A percentile compares a stretch with the other conserved stretches of the same genome.
These are phyloP conservation scores for Luffia ferchaultella DNA, from an alignment of 2,888 invertebrate genomes.

Conservation along the genomic window DNA sequence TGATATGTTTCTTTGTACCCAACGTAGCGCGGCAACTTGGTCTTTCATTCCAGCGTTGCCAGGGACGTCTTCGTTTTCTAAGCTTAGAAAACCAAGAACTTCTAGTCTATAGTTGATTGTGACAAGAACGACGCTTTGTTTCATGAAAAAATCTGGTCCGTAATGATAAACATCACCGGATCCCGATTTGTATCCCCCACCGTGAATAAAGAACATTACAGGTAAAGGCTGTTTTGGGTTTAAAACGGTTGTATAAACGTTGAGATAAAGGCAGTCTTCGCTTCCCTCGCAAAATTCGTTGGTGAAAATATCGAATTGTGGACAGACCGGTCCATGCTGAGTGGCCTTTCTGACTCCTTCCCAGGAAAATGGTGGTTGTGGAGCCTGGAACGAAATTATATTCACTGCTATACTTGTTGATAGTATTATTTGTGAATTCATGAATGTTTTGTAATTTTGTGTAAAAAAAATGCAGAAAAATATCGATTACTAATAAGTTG, in stretches of 20 bases:
- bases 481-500: too few species aligned
- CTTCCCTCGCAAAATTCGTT: conserved; percentile 11
- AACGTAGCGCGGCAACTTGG: conserved; percentile 29
- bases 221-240: conserved; percentile 20
- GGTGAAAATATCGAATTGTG: conserved; percentile 14
- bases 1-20: conserved; percentile 23
- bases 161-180: conserved; percentile 49
- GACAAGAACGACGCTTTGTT: conserved; percentile 57
- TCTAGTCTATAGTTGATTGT: conserved; percentile 65
- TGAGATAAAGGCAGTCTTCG: conserved; percentile 36
- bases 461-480: too few species aligned
- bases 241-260: conserved; percentile 29
- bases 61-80: conserved; percentile 56
- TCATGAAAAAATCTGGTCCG: conserved; percentile 62
- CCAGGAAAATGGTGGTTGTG: conserved; percentile 11
- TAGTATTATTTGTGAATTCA: too few species aligned
- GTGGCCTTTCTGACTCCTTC: conserved; percentile 15
- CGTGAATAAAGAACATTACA: conserved; percentile 42
- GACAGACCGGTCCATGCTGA: conserved; percentile 15
- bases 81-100: conserved; percentile 61
- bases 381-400: conserved; percentile 13
- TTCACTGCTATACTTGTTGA: too few species aligned
- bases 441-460: too few species aligned
- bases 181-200: conserved; percentile 51
- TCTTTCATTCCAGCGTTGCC: conserved; percentile 67